A percentile compares a stretch with the other conserved stretches of the same genome.
Conservation (phyloP, 2,888 invertebrate species). For the Malacosoma neustria region DNA sequence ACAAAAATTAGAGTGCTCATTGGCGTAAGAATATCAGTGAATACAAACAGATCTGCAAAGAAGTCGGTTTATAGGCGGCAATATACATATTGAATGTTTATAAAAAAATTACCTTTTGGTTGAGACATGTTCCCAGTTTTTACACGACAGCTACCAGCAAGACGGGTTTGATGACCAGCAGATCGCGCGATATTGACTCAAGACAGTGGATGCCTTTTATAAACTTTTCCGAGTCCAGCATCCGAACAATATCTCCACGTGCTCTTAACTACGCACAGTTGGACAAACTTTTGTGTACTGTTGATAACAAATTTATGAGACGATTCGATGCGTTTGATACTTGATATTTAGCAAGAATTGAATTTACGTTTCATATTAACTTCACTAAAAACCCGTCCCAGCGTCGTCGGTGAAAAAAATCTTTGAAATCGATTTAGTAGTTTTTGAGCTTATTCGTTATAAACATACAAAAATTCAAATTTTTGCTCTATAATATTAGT, state of each 20-base stretch:
- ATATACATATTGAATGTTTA: slow-evolving; percentile 1
- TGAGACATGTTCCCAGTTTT: slow-evolving; percentile 40
- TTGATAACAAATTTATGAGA: slow-evolving; percentile 38
- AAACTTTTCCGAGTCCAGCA: slow-evolving; percentile 44
- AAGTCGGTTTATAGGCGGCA: not conserved
- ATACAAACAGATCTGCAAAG: too few relatives aligned
- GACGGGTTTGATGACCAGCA: slow-evolving; percentile 28
- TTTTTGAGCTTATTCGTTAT: too few relatives aligned
- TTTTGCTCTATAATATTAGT: too few relatives aligned
- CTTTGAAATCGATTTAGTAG: too few relatives aligned
- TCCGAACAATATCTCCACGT: slow-evolving; percentile 43
- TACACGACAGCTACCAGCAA: slow-evolving; percentile 12
- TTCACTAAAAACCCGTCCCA: too few relatives aligned
- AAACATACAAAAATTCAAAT: too few relatives aligned
- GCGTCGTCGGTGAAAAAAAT: too few relatives aligned
- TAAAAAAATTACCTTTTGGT: slow-evolving; percentile 55
- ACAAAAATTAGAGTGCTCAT: not conserved
- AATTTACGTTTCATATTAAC: too few relatives aligned
- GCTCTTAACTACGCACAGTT: slow-evolving; percentile 34
- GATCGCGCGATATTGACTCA: slow-evolving; percentile 39
- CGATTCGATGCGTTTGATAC: not conserved
- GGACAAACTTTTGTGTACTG: slow-evolving; percentile 28
- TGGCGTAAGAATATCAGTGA: too few relatives aligned
- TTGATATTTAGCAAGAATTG: too few relatives aligned
- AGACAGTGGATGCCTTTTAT: slow-evolving; percentile 50